Base-by-base conservation (phyloP, 2,888 invertebrate genomes). In the Rugalucina vietnamica region DNA sequence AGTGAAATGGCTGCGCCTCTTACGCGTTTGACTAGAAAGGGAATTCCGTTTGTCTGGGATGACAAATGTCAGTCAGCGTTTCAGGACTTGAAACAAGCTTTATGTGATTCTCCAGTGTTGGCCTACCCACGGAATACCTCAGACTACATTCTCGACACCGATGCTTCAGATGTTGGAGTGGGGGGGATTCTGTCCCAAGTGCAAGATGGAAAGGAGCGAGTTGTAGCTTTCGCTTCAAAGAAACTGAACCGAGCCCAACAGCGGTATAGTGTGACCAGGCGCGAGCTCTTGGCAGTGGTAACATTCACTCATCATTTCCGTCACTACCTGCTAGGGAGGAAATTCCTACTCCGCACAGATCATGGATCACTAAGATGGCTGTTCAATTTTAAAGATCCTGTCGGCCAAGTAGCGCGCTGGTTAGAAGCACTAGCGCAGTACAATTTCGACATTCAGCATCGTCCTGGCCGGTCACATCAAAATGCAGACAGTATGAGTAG, bases 171-270 rank as follows among this genome's bases (percentile, higher is more conserved):
- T 34, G 57, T 32, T 3, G 82, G 70, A 4, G 39, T 85, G 0
- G 87, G 87, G 12, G 79, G 50, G 24, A 73, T 79, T 27, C 50
- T 88, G 10, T 84, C 84, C 1, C 88, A 88, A 65, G 49, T 82
- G 18, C 86, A 87, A 36, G 18, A 69, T 14, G 10, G 18, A 4
- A 18, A 34, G 24, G 69, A 69, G 24, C 69, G 69, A 21, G 29
- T 32, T 34, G 29, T 69, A 27, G 69, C 24, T 4, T 69, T 27
- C 24, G 69, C 69, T 5, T 84, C 84, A 70, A 81, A 82, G 29
- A 79, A 82, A 14, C 37, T 84, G 43, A 76, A 71, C 0, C 75
- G 65, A 32, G 21, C 54, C 10, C 78, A 86, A 36, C 75, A 76
- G 1, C 27, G 50, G 14, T 87, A 87, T 69, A 85, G 82, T 71